phyloP scores from a whole-genome alignment of 2,113 vertebrate genomes.

The Chascanopsetta lugubris region DNA sequence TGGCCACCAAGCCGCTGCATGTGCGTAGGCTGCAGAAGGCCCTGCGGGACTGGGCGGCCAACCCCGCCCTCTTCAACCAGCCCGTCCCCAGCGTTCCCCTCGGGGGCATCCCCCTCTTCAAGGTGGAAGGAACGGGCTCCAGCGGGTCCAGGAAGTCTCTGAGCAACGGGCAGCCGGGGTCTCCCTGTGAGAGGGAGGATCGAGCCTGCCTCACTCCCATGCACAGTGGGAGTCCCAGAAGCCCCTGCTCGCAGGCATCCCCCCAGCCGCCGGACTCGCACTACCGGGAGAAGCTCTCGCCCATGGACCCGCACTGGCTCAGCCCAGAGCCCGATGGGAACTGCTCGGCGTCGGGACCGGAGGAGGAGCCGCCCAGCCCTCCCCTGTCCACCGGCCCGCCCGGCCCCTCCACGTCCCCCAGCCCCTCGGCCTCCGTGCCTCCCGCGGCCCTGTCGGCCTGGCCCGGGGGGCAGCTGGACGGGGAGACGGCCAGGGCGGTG shows the following conservation, averaged over 20 bases:
- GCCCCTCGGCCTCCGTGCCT: slow-evolving; percentile 76
- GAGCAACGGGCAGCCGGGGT: slow-evolving; percentile 88
- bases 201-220: slow-evolving; percentile 83
- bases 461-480: slow-evolving; percentile 84
- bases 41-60: slow-evolving; percentile 94
- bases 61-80: slow-evolving; percentile 93
- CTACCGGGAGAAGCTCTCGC: slow-evolving; percentile 84
- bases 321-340: slow-evolving; percentile 87
- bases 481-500: slow-evolving; percentile 86
- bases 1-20: slow-evolving; percentile 98
- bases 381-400: slow-evolving; percentile 76
- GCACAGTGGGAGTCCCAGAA: slow-evolving; percentile 86
- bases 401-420: slow-evolving; percentile 82
- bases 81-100: slow-evolving; percentile 86
- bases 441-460: slow-evolving; percentile 68
- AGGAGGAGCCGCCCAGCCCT: slow-evolving; percentile 85
- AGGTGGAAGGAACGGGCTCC: slow-evolving; percentile 85
- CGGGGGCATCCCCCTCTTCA: slow-evolving; percentile 91
- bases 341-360: slow-evolving; percentile 69
- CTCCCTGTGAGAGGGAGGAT: slow-evolving; percentile 82
- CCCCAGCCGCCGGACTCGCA: slow-evolving; percentile 77
- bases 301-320: slow-evolving; percentile 89
- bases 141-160: slow-evolving; percentile 81
- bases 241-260: slow-evolving; percentile 90
- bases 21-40: slow-evolving; percentile 97